These are phyloP conservation scores for Jordanella pulchra DNA, from an alignment of 2,797 vertebrate genomes.

Conservation along the genomic window DNA sequence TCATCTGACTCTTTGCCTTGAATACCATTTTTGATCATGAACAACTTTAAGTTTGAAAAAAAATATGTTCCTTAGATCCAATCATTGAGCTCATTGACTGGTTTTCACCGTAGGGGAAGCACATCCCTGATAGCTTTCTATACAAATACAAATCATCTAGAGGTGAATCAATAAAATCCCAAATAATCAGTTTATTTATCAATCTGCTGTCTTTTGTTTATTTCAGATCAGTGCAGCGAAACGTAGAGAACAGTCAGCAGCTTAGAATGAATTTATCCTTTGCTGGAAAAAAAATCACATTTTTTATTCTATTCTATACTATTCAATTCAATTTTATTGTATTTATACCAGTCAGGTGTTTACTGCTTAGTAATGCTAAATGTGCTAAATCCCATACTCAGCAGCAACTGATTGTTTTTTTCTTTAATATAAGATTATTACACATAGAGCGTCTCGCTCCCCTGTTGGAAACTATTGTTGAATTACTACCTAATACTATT, in stretches of 20 bases:
- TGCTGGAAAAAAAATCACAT: too few species aligned
- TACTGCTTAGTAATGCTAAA: background rate
- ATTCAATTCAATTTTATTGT: too few species aligned
- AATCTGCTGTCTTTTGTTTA: background rate
- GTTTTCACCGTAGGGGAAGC: background rate
- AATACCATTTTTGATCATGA: slow-evolving; percentile 7
- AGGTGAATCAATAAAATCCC: background rate
- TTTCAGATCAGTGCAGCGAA: background rate
- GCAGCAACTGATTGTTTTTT: slow-evolving; percentile 11
- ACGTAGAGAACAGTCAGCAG: too few species aligned
- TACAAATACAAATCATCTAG: background rate
- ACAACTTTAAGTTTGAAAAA: background rate
- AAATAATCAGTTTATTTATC: background rate
- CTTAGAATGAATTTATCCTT: too few species aligned
- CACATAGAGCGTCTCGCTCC: slow-evolving; percentile 14
- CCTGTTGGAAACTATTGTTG: slow-evolving; percentile 30
- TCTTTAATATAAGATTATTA: slow-evolving; percentile 21
- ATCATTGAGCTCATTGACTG: background rate
- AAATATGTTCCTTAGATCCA: background rate
- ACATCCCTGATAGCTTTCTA: too few species aligned
- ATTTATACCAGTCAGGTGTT: background rate
- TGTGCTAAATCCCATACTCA: background rate
- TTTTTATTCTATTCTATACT: too few species aligned
- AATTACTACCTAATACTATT: slow-evolving; percentile 30
- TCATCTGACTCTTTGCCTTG: background rate